Conservation (phyloP, 2,113 vertebrate genomes). For the Gallinago jamesoni region DNA sequence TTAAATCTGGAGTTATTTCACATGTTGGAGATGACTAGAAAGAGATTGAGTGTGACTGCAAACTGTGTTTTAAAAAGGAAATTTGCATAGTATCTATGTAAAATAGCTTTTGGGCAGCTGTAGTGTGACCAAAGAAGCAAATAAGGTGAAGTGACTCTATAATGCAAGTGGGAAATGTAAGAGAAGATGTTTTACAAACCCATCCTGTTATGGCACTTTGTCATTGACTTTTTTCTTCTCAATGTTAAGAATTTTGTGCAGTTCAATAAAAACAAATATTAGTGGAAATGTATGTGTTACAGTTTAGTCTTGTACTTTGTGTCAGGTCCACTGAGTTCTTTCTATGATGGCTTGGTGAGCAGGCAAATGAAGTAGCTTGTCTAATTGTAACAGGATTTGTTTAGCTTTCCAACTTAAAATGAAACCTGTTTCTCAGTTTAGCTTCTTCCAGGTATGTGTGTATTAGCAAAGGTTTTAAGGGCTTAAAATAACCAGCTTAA, state of each 20-base stretch:
- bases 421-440: background rate
- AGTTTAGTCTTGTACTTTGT: background rate
- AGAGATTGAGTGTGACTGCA: background rate
- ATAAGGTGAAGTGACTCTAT: background rate
- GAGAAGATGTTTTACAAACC: background rate
- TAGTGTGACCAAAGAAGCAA: background rate
- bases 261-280: background rate
- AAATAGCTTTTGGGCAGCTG: background rate
- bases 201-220: background rate
- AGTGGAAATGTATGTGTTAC: background rate
- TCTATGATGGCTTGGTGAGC: background rate
- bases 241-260: background rate
- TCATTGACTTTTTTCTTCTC: background rate
- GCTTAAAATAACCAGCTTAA: conserved; percentile 51
- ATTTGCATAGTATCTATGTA: background rate
- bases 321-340: background rate
- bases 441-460: background rate
- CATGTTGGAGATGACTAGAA: background rate
- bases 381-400: background rate
- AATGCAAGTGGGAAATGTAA: background rate
- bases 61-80: background rate
- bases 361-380: background rate
- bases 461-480: background rate
- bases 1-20: background rate
- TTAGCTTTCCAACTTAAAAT: background rate